Evolutionary conservation across 2,113 vertebrate genomes (phyloP).

Genomic region (Strix aluco): DNA sequence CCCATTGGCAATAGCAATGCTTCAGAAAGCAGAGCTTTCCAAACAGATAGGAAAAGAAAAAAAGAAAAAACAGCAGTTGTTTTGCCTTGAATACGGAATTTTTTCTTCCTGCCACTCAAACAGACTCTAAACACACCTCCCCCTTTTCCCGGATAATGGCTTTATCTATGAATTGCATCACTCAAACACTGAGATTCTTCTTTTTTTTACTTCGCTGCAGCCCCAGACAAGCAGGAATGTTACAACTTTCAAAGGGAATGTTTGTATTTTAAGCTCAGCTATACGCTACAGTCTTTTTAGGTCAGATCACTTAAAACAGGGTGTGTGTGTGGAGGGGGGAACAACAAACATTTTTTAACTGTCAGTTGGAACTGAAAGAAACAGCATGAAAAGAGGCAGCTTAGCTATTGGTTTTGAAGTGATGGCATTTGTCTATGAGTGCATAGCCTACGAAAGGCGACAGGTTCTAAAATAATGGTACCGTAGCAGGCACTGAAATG

Average conservation of each 20-base stretch:
- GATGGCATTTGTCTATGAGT: slow-evolving; percentile 58
- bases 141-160: neutral
- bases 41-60: neutral
- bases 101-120: neutral
- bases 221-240: neutral
- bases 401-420: slow-evolving; percentile 63
- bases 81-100: neutral
- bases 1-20: fast-evolving
- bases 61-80: neutral
- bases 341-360: slow-evolving; percentile 45
- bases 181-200: neutral
- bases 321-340: neutral
- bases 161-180: neutral
- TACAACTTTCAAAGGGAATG: slow-evolving; percentile 17
- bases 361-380: slow-evolving; percentile 47
- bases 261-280: slow-evolving; percentile 44
- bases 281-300: slow-evolving; percentile 7
- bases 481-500: slow-evolving; percentile 55
- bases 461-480: slow-evolving; percentile 60
- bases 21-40: neutral
- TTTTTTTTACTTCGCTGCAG: neutral
- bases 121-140: neutral
- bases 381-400: slow-evolving; percentile 45
- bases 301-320: slow-evolving; percentile 33
- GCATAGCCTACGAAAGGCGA: slow-evolving; percentile 39